Percentiles rank a stretch among this genome's conserved stretches.
Evolutionary conservation across 2,113 vertebrate genomes (phyloP).

Genomic region (Tychaedon coryphoeus): DNA sequence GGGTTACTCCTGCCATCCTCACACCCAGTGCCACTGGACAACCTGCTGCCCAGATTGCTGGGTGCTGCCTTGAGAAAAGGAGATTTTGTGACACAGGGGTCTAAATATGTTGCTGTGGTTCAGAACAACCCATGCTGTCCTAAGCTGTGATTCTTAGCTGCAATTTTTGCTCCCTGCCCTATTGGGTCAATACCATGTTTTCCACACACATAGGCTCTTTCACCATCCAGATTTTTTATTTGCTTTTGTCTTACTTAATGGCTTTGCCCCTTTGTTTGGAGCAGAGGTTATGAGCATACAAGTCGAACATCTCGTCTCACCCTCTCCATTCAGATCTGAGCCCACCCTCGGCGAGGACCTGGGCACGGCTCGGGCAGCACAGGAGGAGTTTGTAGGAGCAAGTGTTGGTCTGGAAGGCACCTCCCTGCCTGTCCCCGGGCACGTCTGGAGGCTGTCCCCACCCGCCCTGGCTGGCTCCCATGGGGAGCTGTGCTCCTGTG

Average conservation of each 20-base stretch:
- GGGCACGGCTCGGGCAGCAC: rapidly evolving
- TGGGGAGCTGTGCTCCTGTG: neutral
- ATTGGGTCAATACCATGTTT: neutral
- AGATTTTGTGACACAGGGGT: neutral
- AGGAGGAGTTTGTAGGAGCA: neutral
- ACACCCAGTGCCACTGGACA: neutral
- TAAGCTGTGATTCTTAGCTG: neutral
- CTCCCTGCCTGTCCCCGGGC: neutral
- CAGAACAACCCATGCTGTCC: neutral
- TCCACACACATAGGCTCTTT: constrained; percentile 16
- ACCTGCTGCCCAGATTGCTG: neutral
- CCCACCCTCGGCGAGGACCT: neutral
- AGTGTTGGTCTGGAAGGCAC: neutral
- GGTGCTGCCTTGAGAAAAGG: neutral
- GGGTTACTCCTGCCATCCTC: neutral
- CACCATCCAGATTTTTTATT: constrained; percentile 34
- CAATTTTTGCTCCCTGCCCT: constrained; percentile 40
- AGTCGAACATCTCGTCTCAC: neutral
- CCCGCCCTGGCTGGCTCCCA: neutral
- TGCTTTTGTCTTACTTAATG: constrained; percentile 36
- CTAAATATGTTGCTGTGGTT: neutral
- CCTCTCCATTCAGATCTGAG: neutral
- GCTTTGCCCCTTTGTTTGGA: constrained; percentile 2
- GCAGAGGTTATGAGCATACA: constrained; percentile 30
- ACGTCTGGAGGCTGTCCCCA: neutral